Base-by-base conservation (phyloP, 1,140 invertebrate species). In the Chelonus insularis region DNA sequence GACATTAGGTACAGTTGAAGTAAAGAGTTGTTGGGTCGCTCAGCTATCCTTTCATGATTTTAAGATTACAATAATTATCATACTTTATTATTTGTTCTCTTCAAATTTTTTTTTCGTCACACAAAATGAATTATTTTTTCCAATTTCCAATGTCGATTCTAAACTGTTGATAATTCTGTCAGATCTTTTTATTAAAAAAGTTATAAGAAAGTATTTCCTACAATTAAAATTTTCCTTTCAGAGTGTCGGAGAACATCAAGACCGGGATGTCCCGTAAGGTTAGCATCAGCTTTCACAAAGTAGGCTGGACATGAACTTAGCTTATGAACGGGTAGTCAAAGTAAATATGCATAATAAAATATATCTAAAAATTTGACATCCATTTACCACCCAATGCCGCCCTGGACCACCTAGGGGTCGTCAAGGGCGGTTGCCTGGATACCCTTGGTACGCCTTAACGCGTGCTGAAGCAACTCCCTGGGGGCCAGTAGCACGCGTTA, bases 21-120 rank as follows among this genome's bases (percentile, higher is more conserved):
- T 60, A 68, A 66, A 58, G 60, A 68, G 60, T 54, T 34, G 48
- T 39, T 48, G 47, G 29, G 57, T 45, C 50, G 34, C 41, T 71
- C 72, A 73, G 71, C 71, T 74, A 72, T 75, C 75, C 76, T 73
- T 73, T 72, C 70, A 75, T 59, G 63, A 47, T 51, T 57, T 21
- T 25, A 60, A 66, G 67, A 78, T 78, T 75, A 77, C 73, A 77
- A 76, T 78, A 76, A 78, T 78, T 77, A 78, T 48, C 67, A 65
- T 71, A 72, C 72, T 73, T 73, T 23, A 23, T 48, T 25, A 25
- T 48, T 48, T 57, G 14, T 29, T 21, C 59, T 56, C 39, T 32
- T 21, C 48, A 8, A 32, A n/a, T 3, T 11, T 1, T 36, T 9
- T 9, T 16, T 21, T 54, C 37, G 25, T 37, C 37, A 50, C 7